Conservation (phyloP, 2,888 invertebrate species). For the Lacanobia oleracea region DNA sequence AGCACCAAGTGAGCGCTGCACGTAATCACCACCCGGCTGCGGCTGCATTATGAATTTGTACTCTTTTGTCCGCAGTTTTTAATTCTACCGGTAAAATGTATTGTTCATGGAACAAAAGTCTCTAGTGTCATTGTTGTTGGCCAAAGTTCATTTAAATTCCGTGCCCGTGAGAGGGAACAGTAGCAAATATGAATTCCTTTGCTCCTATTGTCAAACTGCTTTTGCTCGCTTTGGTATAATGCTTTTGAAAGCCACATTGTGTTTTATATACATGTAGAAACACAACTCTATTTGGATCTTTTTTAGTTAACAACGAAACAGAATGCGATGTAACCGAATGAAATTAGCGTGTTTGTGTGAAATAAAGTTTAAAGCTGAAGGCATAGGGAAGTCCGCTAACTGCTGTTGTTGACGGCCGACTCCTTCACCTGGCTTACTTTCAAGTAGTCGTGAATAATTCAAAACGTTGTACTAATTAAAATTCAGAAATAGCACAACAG, state of each 20-base stretch:
- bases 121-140: conserved; percentile 89
- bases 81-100: conserved; percentile 90
- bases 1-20: conserved; percentile 51
- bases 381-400: conserved; percentile 30
- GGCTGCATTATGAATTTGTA: conserved; percentile 89
- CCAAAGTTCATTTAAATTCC: conserved; percentile 90
- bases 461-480: conserved; percentile 42
- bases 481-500: conserved; percentile 33
- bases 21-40: conserved; percentile 78
- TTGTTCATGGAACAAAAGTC: conserved; percentile 89
- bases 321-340: conserved; percentile 39
- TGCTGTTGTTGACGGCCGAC: conserved; percentile 30
- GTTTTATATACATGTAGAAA: conserved; percentile 70
- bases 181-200: conserved; percentile 90
- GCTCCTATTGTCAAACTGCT: conserved; percentile 87
- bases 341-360: conserved; percentile 52
- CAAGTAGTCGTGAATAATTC: conserved; percentile 40
- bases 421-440: conserved; percentile 30
- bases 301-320: conserved; percentile 52
- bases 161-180: conserved; percentile 88
- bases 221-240: conserved; percentile 84
- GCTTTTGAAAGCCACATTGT: conserved; percentile 83
- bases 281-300: conserved; percentile 59
- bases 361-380: conserved; percentile 37
- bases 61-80: conserved; percentile 89